Evolutionary conservation across 2,888 invertebrate genomes (phyloP), one percentile per base, ranked within the genome.

Genomic region (Ormia ochracea): DNA sequence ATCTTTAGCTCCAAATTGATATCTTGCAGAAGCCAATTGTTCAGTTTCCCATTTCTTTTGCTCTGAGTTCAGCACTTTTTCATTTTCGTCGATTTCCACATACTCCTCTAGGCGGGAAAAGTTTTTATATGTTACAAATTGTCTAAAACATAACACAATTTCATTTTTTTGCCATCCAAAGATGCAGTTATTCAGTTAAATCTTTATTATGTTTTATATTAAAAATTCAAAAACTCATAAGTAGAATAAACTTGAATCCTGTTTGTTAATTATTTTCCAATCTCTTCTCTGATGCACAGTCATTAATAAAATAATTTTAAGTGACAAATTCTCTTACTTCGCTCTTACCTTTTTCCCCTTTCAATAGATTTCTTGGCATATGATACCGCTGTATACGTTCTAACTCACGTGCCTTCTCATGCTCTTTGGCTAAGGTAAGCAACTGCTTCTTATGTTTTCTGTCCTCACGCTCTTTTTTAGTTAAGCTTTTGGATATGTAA

Each of bases 41-140:
- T 98, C 98, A 77, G 98, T 96, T 90, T 99, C 99, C 99, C 99
- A 99, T 91, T 97, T 97, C 84, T 94, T 94, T 90, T 96, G 96
- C 84, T 96, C 96, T 0, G 95, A 95, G 86, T 95, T 94, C 0
- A 95, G 95, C 80, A 94, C 91, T 85, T 94, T 94, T 88, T 98
- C 98, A 82, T 93, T 92, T 83, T 96, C 96, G 90, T 96, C 96
- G 31, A 95, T 94, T 91, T 96, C 96, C 80, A 95, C 91, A 90
- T 96, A 96, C 85, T 94, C 93, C 66, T 93, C 93, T 91, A 23
- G 14, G 33, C 50, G 43, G 5, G 41, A 4, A 56, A 59, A 26
- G n/a, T 23, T 63, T n/a, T n/a, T n/a, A n/a, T n/a, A n/a, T n/a
- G n/a, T n/a, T n/a, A n/a, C n/a, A n/a, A n/a, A n/a, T n/a, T n/a